Base-by-base conservation (phyloP, 1,140 invertebrate species). In the Drosophila lini region DNA sequence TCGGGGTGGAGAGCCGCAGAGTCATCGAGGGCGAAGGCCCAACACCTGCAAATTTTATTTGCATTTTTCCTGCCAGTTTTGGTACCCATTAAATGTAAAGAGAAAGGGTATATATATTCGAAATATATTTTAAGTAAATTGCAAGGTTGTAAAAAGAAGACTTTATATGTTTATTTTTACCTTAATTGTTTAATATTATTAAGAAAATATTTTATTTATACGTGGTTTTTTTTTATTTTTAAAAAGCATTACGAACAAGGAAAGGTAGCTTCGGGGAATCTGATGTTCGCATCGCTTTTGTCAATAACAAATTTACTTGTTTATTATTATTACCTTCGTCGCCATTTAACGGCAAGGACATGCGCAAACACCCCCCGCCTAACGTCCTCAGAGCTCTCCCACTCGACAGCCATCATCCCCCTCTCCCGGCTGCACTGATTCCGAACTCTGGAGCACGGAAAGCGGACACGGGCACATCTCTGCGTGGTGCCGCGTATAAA, bases 41-140 rank as follows among this genome's bases (percentile, higher is more conserved):
- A 76, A 70, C 83, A 89, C 83, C 83, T 84, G 84, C 80, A 71
- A 80, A 68, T 65, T 58, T 48, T 88, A 89, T 88, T 89, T 88
- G 84, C 81, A 84, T 84, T 84, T 88, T 75, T 60, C n/a, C 55
- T 57, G 34, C 40, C 44, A 56, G 34, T 67, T 31, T 60, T 19
- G 15, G 41, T 74, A 79, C 47, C 53, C n/a, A 11, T 40, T 50
- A 50, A 41, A 22, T 22, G 16, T 7, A n/a, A n/a, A 22, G 13
- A n/a, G 3, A 38, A n/a, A 13, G 41, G 44, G 42, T 38, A 75
- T 80, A 56, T 74, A 13, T 9, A 32, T 32, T 16, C 1, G 15
- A 22, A 38, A 58, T 8, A 5, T 16, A 22, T 19, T 15, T 1
- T 0, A 5, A n/a, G 10, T n/a, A 13, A 11, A n/a, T n/a, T 2